Evolutionary conservation across 1,140 invertebrate species (phyloP).

Genomic region (Drosophila ercepeae): DNA sequence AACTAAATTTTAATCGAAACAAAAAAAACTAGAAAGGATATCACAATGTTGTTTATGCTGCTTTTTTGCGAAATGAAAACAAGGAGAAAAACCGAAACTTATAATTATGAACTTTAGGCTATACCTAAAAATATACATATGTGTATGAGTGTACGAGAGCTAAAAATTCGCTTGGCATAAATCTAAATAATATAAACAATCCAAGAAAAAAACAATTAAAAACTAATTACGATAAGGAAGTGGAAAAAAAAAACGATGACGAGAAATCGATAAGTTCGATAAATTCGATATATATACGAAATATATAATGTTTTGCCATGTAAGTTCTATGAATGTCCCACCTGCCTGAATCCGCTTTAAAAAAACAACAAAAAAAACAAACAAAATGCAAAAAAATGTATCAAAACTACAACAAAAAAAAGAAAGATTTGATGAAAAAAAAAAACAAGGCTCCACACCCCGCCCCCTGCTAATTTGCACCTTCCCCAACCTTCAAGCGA

Average conservation of each 20-base stretch:
- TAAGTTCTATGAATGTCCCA: conserved; percentile 78
- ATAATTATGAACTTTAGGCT: conserved; percentile 24
- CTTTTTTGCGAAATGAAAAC: conserved; percentile 24
- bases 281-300: conserved; percentile 10
- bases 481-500: conserved; percentile 9
- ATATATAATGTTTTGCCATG: conserved; percentile 48
- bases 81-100: background rate
- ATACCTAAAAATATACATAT: conserved; percentile 36
- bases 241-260: too few relatives aligned
- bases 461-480: conserved; percentile 50
- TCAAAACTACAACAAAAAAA: conserved; percentile 7
- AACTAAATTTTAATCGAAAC: conserved; percentile 38
- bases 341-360: conserved; percentile 66
- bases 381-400: background rate
- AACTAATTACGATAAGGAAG: conserved; percentile 36
- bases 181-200: conserved; percentile 8
- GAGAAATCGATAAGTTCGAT: conserved; percentile 3
- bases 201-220: conserved; percentile 13
- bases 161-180: conserved; percentile 51
- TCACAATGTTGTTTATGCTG: conserved; percentile 59
- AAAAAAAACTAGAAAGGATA: conserved; percentile 21
- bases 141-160: conserved; percentile 31
- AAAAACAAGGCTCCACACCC: background rate
- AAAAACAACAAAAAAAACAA: background rate
- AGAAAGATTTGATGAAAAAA: background rate